These are phyloP conservation scores for Campylomormyrus tamandua DNA, from an alignment of 2,113 vertebrate species.

Conservation along the genomic window DNA sequence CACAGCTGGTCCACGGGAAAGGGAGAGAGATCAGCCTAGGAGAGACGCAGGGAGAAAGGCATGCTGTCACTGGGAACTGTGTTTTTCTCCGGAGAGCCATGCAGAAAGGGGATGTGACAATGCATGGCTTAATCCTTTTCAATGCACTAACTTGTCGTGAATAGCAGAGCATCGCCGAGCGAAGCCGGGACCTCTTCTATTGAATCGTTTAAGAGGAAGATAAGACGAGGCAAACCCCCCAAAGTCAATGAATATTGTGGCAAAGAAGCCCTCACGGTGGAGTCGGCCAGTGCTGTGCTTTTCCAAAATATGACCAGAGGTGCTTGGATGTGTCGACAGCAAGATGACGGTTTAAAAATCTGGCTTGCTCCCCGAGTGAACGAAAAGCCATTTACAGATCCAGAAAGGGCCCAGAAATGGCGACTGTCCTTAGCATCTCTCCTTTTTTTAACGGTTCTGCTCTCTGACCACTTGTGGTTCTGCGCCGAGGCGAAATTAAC, in stretches of 20 bases:
- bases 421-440: slow-evolving; percentile 98
- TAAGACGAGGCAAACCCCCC: slow-evolving; percentile 56
- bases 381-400: slow-evolving; percentile 95
- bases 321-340: slow-evolving; percentile 98
- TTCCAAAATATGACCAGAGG: slow-evolving; percentile 99
- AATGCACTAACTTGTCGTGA: slow-evolving; percentile 69
- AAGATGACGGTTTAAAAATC: slow-evolving; percentile 90
- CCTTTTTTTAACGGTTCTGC: slow-evolving; percentile 97
- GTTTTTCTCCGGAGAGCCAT: slow-evolving; percentile 73
- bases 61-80: slow-evolving; percentile 76
- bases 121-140: slow-evolving; percentile 64
- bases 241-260: slow-evolving; percentile 96
- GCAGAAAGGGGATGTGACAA: slow-evolving; percentile 80
- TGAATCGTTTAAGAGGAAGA: slow-evolving; percentile 59
- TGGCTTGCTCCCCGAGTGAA: slow-evolving; percentile 94
- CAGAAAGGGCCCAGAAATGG: slow-evolving; percentile 99
- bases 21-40: slow-evolving; percentile 45
- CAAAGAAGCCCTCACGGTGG: slow-evolving; percentile 91
- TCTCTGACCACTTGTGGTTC: slow-evolving; percentile 99
- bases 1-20: slow-evolving; percentile 55
- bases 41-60: slow-evolving; percentile 43
- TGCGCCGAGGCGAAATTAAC: slow-evolving; percentile 93
- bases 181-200: slow-evolving; percentile 44
- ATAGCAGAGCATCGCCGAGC: slow-evolving; percentile 58
- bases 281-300: slow-evolving; percentile 92